Percentiles rank a stretch among this genome's conserved stretches.
Conservation (phyloP, 2,113 vertebrate species). For the Otocyon megalotis region DNA sequence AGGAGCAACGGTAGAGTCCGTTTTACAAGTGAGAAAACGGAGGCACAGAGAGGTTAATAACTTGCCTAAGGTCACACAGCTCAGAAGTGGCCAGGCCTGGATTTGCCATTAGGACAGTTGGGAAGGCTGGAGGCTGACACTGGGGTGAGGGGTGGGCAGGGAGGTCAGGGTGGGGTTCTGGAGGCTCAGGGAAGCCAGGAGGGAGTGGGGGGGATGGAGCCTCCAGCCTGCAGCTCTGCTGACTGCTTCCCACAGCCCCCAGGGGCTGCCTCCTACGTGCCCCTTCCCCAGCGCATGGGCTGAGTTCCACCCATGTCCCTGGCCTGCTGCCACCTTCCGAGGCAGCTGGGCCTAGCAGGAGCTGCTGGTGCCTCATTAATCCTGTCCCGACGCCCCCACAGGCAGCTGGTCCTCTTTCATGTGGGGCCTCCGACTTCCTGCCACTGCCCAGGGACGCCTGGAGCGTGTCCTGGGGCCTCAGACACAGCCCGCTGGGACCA, state of each 20-base stretch:
- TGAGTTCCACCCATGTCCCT: background rate
- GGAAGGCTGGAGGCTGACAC: background rate
- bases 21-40: background rate
- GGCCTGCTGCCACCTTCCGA: background rate
- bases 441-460: background rate
- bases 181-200: background rate
- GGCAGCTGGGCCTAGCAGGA: background rate
- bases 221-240: background rate
- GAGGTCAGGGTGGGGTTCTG: background rate
- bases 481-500: background rate
- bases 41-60: background rate
- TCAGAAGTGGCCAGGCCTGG: background rate
- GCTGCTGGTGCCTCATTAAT: background rate
- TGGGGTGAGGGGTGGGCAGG: rapidly evolving
- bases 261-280: background rate
- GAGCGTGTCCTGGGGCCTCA: background rate
- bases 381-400: background rate
- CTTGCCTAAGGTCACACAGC: constrained; percentile 23
- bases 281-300: background rate
- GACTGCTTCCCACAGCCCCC: background rate
- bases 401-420: background rate
- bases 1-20: background rate
- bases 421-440: rapidly evolving
- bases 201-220: background rate
- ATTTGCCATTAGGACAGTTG: background rate